Base-by-base conservation (phyloP, 2,888 invertebrate genomes). In the Agrochola lota region DNA sequence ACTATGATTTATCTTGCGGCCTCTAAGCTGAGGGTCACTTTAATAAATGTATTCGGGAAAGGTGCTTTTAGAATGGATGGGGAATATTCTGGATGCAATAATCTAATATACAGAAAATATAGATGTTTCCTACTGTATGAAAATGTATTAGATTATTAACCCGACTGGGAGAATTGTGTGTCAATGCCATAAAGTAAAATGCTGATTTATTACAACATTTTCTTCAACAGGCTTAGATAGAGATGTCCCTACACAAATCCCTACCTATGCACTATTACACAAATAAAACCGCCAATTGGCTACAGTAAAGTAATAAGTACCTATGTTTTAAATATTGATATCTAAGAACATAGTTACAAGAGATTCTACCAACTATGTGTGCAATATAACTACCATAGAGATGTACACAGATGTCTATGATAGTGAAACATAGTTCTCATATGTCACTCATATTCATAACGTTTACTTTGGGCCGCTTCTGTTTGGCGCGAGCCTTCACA, bases 41-140 rank as follows among this genome's bases (percentile, higher is more conserved):
- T 96, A 95, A 96, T 96, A 96, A 96, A 96, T 96, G 95, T 95
- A 94, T 96, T 95, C 93, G 94, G 95, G 94, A 91, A 94, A 95
- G 95, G 94, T 94, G 93, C 94, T 93, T 92, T 90, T 89, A 90
- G 91, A 94, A 95, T 95, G 91, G 94, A 95, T 94, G 95, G 92
- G 90, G 91, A 92, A 93, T 93, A 93, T 93, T 94, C 93, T 93
- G 91, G 92, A 94, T 94, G 95, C 94, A 94, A 95, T 95, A 94
- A 94, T 92, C 91, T 94, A 92, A 94, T 93, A 93, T 92, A 93
- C 90, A 90, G 88, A 92, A 89, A 91, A 94, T 92, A 90, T 84
- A 74, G 78, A 81, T 91, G 92, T 92, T 87, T 85, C 86, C 62
- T 80, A 60, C 55, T 23, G 43, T 60, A 87, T 85, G 83, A 81